A percentile compares a stretch with the other conserved stretches of the same genome.
phyloP scores from a whole-genome alignment of 2,888 invertebrate genomes.

The Morpho helenor region DNA sequence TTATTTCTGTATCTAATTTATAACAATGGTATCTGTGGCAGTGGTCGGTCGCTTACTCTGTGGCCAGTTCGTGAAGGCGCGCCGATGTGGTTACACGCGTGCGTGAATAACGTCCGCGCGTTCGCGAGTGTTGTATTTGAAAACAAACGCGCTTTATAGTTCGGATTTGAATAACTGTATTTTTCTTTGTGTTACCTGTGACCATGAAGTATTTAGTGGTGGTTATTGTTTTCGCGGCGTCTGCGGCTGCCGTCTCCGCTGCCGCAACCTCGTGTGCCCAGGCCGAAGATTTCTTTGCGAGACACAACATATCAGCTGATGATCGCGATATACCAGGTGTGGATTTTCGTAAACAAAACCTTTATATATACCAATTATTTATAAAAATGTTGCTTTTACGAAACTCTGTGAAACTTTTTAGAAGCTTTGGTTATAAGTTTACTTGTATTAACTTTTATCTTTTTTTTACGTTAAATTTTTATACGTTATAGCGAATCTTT shows the following conservation, averaged over 20 bases:
- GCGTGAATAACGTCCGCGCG: conserved; percentile 49
- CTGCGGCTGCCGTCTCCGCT: conserved; percentile 45
- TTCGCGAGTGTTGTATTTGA: conserved; percentile 55
- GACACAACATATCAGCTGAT: conserved; percentile 73
- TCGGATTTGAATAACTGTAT: conserved; percentile 38
- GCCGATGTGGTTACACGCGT: conserved; percentile 65
- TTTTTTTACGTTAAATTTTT: too few relatives aligned
- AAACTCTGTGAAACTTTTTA: background rate
- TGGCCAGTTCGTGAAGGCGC: conserved; percentile 61
- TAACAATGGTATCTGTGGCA: conserved; percentile 45
- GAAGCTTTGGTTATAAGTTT: too few relatives aligned
- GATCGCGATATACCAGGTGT: conserved; percentile 68
- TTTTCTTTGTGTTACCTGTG: conserved; percentile 45
- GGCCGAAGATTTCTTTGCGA: conserved; percentile 60
- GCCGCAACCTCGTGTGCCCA: conserved; percentile 54
- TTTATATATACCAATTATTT: conserved; percentile 1
- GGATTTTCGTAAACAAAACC: conserved; percentile 30
- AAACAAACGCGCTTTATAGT: conserved; percentile 42
- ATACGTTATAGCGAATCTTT: too few relatives aligned
- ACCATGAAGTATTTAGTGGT: conserved; percentile 70
- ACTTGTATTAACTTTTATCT: too few relatives aligned
- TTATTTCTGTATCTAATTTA: conserved; percentile 61
- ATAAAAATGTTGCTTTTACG: background rate
- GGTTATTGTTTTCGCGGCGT: conserved; percentile 50
- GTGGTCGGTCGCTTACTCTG: conserved; percentile 31